phyloP scores from a whole-genome alignment of 2,797 vertebrate species.

The Loris lydekkerianus region DNA sequence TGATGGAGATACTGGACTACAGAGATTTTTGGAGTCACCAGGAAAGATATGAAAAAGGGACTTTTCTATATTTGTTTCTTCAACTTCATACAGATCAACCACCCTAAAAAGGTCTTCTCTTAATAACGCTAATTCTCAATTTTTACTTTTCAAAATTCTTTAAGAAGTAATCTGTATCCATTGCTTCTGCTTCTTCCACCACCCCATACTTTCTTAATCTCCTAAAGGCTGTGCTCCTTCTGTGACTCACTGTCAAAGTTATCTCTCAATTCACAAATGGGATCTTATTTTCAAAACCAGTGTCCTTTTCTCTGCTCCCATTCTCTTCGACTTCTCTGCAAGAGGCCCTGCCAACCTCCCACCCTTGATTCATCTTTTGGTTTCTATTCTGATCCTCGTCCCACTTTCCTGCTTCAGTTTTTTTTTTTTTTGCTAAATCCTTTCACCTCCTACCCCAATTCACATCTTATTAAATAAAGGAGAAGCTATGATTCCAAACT shows the following conservation, averaged over 20 bases:
- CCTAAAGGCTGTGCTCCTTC: neutral
- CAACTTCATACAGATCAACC: neutral
- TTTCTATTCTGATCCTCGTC: constrained; percentile 34
- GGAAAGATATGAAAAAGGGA: constrained; percentile 39
- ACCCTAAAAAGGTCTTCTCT: constrained; percentile 17
- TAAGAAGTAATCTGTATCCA: neutral
- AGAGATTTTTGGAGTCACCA: constrained; percentile 38
- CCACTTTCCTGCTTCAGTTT: constrained; percentile 31
- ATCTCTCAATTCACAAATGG: neutral
- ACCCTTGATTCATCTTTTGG: constrained; percentile 24
- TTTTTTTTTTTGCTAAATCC: neutral
- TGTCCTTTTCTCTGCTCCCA: neutral
- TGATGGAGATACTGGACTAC: neutral
- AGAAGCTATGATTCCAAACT: neutral
- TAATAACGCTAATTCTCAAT: neutral
- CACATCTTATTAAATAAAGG: constrained; percentile 22
- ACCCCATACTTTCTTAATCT: neutral
- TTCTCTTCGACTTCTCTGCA: constrained; percentile 6
- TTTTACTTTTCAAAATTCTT: constrained; percentile 25
- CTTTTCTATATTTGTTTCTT: neutral
- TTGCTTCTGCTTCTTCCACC: neutral
- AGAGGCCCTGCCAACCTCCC: neutral
- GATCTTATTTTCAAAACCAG: constrained; percentile 13
- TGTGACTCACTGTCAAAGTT: neutral
- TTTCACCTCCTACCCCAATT: neutral